Base-by-base conservation (phyloP, 37 sponge, comb jelly and placozoan species). In the Hormiphora californensis region DNA sequence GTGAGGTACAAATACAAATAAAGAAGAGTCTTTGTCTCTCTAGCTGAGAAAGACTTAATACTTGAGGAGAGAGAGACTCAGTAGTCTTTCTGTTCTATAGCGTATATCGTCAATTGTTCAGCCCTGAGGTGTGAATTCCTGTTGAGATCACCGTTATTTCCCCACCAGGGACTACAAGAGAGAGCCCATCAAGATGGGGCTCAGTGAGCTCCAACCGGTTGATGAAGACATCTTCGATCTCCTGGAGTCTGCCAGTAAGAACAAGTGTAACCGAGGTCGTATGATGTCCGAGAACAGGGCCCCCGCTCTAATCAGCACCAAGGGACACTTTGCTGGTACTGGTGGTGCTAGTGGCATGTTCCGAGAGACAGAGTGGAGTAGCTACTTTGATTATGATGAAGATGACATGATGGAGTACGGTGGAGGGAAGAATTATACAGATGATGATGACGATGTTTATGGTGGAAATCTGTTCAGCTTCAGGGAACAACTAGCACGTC, bases 281-380 rank as follows among this genome's bases (percentile, higher is more conserved):
- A 43, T 73, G 46, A 46, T 33, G 23, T 73, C 81, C 44, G 40
- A 43, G 23, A 73, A 73, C 46, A 27, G 43, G 38, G 81, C 81
- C 27, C 81, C 81, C 2, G 81, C 81, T 11, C 81, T 73, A 46
- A 73, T 73, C 21, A 43, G 46, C 44, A 73, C 81, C 44, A 73
- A 73, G 22, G 81, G 81, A 22, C 40, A 22, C 3, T 73, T 73
- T 40, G 81, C 81, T 40, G 81, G 81, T 4, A 73, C 43, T n/a
- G 81, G 81, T 15, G 59, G 59, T 27, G 81, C 46, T 39, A 43
- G 46, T 3, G 81, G 81, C 1, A 12, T 46, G 7, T 73, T 73
- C 81, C 40, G 81, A 17, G 81, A 73, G 46, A 8, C 23, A 27
- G 81, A 46, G 0, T 73, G 81, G 81, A 23, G 12, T 43, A 43